Evolutionary conservation across 2,888 invertebrate species (phyloP).

Genomic region (Cinara cedri): DNA sequence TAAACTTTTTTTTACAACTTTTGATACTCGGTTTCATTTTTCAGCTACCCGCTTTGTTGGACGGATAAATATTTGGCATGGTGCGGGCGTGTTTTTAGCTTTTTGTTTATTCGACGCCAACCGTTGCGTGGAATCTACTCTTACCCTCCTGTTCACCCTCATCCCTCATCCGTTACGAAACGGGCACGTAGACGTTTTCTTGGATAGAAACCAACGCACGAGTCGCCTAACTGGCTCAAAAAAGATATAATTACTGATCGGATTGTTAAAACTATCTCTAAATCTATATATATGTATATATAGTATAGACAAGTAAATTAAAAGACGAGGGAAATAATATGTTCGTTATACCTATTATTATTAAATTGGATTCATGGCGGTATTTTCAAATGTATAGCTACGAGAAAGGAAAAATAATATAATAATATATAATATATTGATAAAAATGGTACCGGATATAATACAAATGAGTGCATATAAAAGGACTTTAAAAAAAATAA

Average conservation of each 20-base stretch:
- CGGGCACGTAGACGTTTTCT: constrained; percentile 47
- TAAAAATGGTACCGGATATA: no score
- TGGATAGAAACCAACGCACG: constrained; percentile 43
- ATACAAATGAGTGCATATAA: no score
- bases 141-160: background rate
- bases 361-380: background rate
- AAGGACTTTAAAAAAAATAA: no score
- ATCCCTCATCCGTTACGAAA: background rate
- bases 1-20: constrained; percentile 9
- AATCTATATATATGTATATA: no score
- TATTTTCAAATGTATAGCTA: no score
- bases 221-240: constrained; percentile 43
- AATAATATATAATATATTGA: no score
- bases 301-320: constrained; percentile 47
- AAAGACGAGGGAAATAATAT: constrained; percentile 4
- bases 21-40: constrained; percentile 21
- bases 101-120: constrained; percentile 45
- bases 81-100: constrained; percentile 20
- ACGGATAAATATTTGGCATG: constrained; percentile 40
- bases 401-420: background rate
- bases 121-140: background rate
- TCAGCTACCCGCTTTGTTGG: background rate
- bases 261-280: constrained; percentile 5
- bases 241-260: constrained; percentile 47
- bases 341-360: background rate